phyloP scores from a whole-genome alignment of 2,888 invertebrate species.

The Ophonus ardosiacus region DNA sequence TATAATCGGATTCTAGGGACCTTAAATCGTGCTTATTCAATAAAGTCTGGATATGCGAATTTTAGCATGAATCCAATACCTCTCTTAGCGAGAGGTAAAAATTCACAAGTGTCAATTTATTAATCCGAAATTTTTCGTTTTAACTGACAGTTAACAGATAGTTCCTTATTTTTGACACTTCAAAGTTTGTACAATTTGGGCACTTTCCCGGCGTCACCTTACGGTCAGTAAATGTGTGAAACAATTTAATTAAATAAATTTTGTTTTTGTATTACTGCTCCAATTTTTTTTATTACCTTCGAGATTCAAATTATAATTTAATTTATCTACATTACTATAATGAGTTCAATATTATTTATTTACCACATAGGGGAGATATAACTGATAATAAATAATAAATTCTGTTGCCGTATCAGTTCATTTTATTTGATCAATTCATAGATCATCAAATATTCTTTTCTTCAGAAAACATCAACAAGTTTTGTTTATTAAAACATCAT shows the following conservation, averaged over 20 bases:
- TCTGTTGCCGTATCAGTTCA: slow-evolving; percentile 5
- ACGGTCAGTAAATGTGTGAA: background rate
- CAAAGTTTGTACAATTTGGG: no score
- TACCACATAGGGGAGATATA: slow-evolving; percentile 23
- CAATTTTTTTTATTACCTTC: background rate
- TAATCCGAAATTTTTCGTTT: no score
- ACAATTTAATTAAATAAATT: background rate
- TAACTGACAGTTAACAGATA: no score
- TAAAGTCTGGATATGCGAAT: no score
- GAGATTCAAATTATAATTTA: slow-evolving; percentile 4
- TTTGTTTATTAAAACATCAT: slow-evolving; percentile 6
- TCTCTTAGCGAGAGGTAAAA: no score
- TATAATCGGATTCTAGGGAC: no score
- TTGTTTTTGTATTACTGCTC: background rate
- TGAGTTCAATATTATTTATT: slow-evolving; percentile 22
- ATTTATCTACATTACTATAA: slow-evolving; percentile 38
- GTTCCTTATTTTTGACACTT: no score
- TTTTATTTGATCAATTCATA: slow-evolving; percentile 4
- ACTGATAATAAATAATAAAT: slow-evolving; percentile 32
- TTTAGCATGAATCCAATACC: no score
- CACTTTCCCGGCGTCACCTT: no score
- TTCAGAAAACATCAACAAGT: background rate
- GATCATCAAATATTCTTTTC: background rate
- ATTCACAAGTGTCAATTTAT: no score
- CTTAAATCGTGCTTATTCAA: no score